Base-by-base conservation (phyloP, 2,113 vertebrate species). In the Genyomyrus donnyi region DNA sequence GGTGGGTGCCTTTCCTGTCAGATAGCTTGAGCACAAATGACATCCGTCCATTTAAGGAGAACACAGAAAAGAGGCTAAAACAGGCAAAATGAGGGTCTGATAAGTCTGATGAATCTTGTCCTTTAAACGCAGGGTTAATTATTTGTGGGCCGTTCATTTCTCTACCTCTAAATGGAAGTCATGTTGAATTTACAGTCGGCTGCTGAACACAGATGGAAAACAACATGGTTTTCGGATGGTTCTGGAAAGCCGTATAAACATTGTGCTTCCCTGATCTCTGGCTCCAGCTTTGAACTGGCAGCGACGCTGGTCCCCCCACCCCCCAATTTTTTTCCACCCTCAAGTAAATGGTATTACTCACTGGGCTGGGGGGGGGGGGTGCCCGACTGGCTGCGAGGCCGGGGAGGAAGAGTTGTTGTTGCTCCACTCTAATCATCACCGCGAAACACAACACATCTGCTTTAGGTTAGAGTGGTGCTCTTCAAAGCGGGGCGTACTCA, bases 331-430 rank as follows among this genome's bases (percentile, higher is more conserved):
- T 89, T 89, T 89, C 74, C 83, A 90, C n/a, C 53, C 85, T 90
- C 83, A 48, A 70, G 56, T 90, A 90, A 90, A 90, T 58, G 85
- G 8, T 53, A 90, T 85, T 90, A 84, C 89, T 89, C 80, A 86
- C 53, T 42, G 77, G n/a, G 53, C 83, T 56, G 48, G 46, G 6
- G 46, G 48, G 46, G 6, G 46, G 77, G 50, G 10, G 50, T n/a
- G 15, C 70, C 70, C 39, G 49, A 31, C 62, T 87, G 83, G 89
- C 80, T 48, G 89, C 24, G n/a, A 86, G 53, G 84, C 84, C 5
- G 49, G 48, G 49, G 27, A 35, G 49, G 56, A 66, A 62, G 56
- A 86, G 84, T 86, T 90, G 56, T 85, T 87, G 24, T 62, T 90
- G 39, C n/a, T 90, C 15, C 62, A 66, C 31, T 86, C 89, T 84